Evolutionary conservation across 2,113 vertebrate genomes (phyloP).

Genomic region (Falco punctatus): DNA sequence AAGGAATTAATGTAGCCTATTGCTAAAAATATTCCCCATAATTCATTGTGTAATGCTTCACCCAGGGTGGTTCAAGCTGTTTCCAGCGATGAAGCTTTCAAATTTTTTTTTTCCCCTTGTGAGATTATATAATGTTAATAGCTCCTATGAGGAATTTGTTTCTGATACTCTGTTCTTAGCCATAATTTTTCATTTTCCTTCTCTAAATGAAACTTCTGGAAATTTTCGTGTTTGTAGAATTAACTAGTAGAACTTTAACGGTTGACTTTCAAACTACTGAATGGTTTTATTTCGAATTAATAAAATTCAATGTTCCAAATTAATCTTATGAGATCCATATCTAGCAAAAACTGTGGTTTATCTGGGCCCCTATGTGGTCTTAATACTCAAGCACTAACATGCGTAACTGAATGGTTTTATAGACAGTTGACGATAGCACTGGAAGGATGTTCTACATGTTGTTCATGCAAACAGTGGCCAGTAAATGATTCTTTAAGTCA

Average conservation of each 20-base stretch:
- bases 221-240: not conserved
- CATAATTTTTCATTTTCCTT: not conserved
- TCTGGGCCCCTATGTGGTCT: not conserved
- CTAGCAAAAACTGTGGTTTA: not conserved
- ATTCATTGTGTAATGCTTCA: not conserved
- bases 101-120: not conserved
- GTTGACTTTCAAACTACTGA: not conserved
- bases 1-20: not conserved
- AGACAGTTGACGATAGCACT: not conserved
- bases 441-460: not conserved
- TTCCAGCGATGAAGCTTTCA: not conserved
- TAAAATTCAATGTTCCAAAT: not conserved
- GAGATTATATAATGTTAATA: not conserved
- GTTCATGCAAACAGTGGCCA: not conserved
- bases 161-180: not conserved
- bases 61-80: not conserved
- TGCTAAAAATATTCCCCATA: not conserved
- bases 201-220: not conserved
- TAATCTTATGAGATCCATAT: not conserved
- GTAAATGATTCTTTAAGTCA: not conserved
- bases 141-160: not conserved
- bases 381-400: not conserved
- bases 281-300: not conserved
- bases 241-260: not conserved
- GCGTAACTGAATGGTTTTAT: not conserved